Conservation (phyloP, 2,888 invertebrate species). For the Exephanes ischioxanthus region DNA sequence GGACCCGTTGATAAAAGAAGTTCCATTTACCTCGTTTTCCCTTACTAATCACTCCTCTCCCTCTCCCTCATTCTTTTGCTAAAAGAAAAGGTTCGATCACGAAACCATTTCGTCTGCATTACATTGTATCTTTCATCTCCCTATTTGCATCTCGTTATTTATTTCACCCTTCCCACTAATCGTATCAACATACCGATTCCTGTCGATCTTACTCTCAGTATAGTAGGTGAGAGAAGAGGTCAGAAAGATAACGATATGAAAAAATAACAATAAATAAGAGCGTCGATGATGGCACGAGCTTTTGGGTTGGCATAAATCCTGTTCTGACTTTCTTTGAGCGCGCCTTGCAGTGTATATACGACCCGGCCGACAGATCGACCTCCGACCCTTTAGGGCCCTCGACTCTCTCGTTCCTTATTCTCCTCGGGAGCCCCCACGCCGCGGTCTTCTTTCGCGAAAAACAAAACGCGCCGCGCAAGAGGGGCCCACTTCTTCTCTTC, state of each 20-base stretch:
- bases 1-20: too few relatives aligned
- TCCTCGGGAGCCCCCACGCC: constrained; percentile 48
- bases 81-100: background rate
- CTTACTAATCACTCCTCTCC: too few relatives aligned
- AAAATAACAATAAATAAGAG: constrained; percentile 28
- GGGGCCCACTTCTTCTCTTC: constrained; percentile 60
- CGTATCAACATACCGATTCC: constrained; percentile 22
- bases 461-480: constrained; percentile 53
- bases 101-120: background rate
- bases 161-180: constrained; percentile 24
- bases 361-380: constrained; percentile 77
- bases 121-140: constrained; percentile 2
- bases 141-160: constrained; percentile 35
- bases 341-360: constrained; percentile 47
- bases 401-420: constrained; percentile 70
- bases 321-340: constrained; percentile 22
- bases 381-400: constrained; percentile 79
- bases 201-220: constrained; percentile 25
- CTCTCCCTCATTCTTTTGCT: background rate
- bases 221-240: constrained; percentile 39
- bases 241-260: constrained; percentile 30
- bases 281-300: constrained; percentile 67
- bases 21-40: too few relatives aligned
- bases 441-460: constrained; percentile 58
- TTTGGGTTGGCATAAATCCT: constrained; percentile 64